phyloP scores from a whole-genome alignment of 1,140 invertebrate species.

The Leptinotarsa undecemlineata region DNA sequence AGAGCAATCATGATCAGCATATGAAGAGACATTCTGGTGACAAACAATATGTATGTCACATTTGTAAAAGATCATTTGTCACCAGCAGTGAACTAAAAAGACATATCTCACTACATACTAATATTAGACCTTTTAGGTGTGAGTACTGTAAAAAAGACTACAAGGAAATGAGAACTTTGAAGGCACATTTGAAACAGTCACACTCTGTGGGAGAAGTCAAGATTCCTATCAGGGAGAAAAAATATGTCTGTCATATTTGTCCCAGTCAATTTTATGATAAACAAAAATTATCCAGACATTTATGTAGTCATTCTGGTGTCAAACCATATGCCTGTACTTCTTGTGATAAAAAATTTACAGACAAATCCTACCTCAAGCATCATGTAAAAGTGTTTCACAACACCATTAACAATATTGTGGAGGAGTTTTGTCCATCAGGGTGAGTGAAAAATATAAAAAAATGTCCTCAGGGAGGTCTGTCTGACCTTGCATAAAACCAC shows the following conservation, averaged over 20 bases:
- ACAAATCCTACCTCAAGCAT: conserved; percentile 45
- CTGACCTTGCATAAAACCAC: no score
- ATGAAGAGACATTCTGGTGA: conserved; percentile 72
- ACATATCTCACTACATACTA: conserved; percentile 45
- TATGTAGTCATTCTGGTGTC: conserved; percentile 70
- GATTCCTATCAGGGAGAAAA: conserved; percentile 36
- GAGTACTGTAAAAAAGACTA: conserved; percentile 47
- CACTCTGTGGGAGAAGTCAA: conserved; percentile 42
- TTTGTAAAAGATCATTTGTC: conserved; percentile 73
- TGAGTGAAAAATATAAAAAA: no score
- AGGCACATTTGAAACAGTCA: conserved; percentile 41
- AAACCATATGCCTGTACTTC: conserved; percentile 68
- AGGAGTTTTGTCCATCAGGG: background rate
- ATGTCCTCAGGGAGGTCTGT: no score
- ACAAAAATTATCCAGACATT: conserved; percentile 66
- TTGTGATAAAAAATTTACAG: conserved; percentile 61
- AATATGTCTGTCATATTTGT: conserved; percentile 45
- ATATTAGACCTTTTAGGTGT: conserved; percentile 43
- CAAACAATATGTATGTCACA: conserved; percentile 73
- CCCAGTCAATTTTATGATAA: conserved; percentile 61
- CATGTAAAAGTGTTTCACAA: conserved; percentile 43
- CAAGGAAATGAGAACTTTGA: conserved; percentile 37
- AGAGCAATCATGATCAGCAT: conserved; percentile 59
- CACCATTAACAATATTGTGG: background rate
- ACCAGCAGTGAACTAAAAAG: conserved; percentile 42